A percentile compares a stretch with the other conserved stretches of the same genome.
Conservation (phyloP, 2,888 invertebrate species). For the Eristalinus aeneus region DNA sequence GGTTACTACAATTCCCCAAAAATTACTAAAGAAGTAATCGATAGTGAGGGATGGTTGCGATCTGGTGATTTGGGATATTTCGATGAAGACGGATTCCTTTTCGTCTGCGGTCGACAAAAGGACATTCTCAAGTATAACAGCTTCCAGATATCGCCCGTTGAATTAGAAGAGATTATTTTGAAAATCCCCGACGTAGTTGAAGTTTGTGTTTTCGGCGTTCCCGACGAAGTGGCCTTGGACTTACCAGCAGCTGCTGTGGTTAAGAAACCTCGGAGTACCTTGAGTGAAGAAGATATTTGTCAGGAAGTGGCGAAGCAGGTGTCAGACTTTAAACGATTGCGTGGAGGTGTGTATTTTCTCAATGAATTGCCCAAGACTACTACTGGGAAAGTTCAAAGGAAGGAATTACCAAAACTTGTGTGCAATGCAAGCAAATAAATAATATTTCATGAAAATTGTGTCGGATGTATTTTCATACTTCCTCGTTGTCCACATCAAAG, state of each 20-base stretch:
- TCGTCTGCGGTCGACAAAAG: constrained; percentile 76
- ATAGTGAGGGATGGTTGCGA: constrained; percentile 78
- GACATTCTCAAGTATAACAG: constrained; percentile 73
- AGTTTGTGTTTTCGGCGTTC: constrained; percentile 70
- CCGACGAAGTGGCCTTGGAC: constrained; percentile 40
- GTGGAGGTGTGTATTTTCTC: constrained; percentile 77
- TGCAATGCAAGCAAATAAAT: not conserved
- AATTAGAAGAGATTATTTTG: constrained; percentile 70
- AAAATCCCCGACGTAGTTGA: constrained; percentile 52
- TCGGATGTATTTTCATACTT: no score
- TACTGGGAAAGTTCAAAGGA: constrained; percentile 76
- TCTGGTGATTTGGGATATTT: constrained; percentile 80
- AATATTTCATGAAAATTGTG: not conserved
- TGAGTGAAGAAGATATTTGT: constrained; percentile 30
- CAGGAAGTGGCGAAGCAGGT: constrained; percentile 3
- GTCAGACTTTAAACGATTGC: constrained; percentile 73
- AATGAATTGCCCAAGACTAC: constrained; percentile 76
- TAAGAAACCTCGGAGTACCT: not conserved
- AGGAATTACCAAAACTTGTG: constrained; percentile 71
- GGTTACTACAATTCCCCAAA: constrained; percentile 78
- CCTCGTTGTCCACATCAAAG: no score
- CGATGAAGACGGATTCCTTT: constrained; percentile 77
- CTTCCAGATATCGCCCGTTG: constrained; percentile 69
- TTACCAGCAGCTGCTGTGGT: constrained; percentile 69
- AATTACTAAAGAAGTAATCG: constrained; percentile 75